Evolutionary conservation across 2,797 vertebrate species (phyloP).

Genomic region (Gallinago nigripennis): DNA sequence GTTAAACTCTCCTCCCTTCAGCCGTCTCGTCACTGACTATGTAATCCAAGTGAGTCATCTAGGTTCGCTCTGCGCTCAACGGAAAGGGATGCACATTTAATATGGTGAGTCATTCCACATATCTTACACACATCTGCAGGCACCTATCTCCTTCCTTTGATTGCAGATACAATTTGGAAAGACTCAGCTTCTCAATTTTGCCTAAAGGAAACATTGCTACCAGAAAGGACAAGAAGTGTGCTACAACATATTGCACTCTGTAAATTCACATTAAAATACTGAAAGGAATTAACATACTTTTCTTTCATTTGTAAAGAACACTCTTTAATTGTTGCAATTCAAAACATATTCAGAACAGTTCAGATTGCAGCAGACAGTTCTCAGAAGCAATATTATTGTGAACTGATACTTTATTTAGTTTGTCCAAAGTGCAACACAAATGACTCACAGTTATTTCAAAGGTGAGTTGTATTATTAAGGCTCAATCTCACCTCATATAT

Average conservation of each 20-base stretch:
- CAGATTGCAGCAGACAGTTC: not conserved
- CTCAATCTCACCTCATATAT: not conserved
- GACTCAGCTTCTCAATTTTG: not conserved
- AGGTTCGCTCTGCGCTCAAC: not conserved
- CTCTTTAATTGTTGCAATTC: not conserved
- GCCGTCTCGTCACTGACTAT: not conserved
- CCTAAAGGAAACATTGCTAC: not conserved
- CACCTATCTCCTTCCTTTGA: not conserved
- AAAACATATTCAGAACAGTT: not conserved
- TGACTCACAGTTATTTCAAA: not conserved
- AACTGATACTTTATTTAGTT: not conserved
- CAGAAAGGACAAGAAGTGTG: not conserved
- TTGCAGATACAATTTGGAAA: not conserved
- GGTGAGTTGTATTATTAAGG: not conserved
- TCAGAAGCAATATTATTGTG: not conserved
- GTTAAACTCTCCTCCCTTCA: not conserved
- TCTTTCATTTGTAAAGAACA: not conserved
- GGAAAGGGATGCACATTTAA: not conserved
- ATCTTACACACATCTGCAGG: not conserved
- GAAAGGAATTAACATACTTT: not conserved
- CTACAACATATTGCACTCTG: not conserved
- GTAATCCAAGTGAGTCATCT: conserved; percentile 32
- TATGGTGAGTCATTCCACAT: not conserved
- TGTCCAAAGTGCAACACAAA: not conserved
- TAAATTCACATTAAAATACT: not conserved